phyloP scores from a whole-genome alignment of 2,888 invertebrate species.

The Drosophila mayaguana region DNA sequence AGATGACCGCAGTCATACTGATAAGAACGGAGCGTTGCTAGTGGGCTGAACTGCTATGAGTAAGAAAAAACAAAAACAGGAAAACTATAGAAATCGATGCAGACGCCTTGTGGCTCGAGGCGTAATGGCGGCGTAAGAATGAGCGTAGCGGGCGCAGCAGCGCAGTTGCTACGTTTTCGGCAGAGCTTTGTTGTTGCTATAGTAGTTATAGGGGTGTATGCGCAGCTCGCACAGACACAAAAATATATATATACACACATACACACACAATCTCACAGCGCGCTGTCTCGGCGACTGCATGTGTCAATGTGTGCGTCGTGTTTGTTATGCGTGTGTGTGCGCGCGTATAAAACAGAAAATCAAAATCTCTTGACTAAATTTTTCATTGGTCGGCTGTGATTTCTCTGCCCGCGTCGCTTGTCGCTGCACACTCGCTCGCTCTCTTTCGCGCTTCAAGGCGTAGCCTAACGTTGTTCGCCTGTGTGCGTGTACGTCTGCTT shows the following conservation, averaged over 20 bases:
- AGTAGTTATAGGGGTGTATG: slow-evolving; percentile 59
- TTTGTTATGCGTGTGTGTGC: slow-evolving; percentile 75
- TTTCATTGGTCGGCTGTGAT: slow-evolving; percentile 86
- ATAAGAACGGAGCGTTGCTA: not conserved
- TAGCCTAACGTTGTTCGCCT: slow-evolving; percentile 8
- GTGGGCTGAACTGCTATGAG: slow-evolving; percentile 6
- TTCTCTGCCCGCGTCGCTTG: slow-evolving; percentile 71
- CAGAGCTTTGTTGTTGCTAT: slow-evolving; percentile 51
- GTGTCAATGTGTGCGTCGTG: slow-evolving; percentile 59
- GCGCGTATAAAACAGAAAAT: slow-evolving; percentile 84
- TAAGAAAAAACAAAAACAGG: not conserved
- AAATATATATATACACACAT: slow-evolving; percentile 18
- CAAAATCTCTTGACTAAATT: slow-evolving; percentile 85
- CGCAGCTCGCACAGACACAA: slow-evolving; percentile 38
- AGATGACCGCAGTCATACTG: slow-evolving; percentile 18
- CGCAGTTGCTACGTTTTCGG: slow-evolving; percentile 48
- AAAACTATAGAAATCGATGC: slow-evolving; percentile 63
- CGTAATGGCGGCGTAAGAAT: slow-evolving; percentile 64
- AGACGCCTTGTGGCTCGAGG: slow-evolving; percentile 29
- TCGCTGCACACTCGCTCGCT: slow-evolving; percentile 22
- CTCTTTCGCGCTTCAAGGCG: slow-evolving; percentile 40
- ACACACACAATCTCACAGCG: slow-evolving; percentile 8
- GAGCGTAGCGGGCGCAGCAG: slow-evolving; percentile 31
- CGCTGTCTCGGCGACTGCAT: slow-evolving; percentile 16
- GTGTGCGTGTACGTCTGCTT: slow-evolving; percentile 28